Evolutionary conservation across 2,888 invertebrate species (phyloP).

Genomic region (Petrolisthes cinctipes): DNA sequence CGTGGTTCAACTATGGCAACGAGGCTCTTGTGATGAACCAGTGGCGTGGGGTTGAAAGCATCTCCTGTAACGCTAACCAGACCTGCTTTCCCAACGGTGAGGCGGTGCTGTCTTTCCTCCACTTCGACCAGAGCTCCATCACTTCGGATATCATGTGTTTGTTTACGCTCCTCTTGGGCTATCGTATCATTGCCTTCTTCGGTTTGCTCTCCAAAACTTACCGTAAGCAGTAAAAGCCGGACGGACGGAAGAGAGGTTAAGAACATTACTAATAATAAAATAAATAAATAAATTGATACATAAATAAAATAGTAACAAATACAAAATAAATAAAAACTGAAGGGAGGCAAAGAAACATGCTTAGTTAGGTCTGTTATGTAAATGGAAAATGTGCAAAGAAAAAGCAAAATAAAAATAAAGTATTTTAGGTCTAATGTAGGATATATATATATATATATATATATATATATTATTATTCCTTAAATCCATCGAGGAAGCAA

Average conservation of each 20-base stretch:
- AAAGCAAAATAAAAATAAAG: too few relatives aligned
- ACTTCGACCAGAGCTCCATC: slow-evolving; percentile 82
- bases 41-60: slow-evolving; percentile 67
- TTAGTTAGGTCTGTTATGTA: too few relatives aligned
- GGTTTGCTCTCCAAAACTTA: slow-evolving; percentile 80
- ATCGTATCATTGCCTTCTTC: slow-evolving; percentile 80
- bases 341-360: too few relatives aligned
- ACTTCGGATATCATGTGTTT: slow-evolving; percentile 73
- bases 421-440: background rate
- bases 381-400: too few relatives aligned
- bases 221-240: slow-evolving; percentile 69
- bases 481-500: background rate
- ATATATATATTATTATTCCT: background rate
- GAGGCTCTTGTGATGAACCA: slow-evolving; percentile 70
- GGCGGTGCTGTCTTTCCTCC: slow-evolving; percentile 82
- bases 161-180: slow-evolving; percentile 42
- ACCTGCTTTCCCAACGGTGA: slow-evolving; percentile 85
- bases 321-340: too few relatives aligned
- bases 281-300: background rate
- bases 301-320: background rate
- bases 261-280: background rate
- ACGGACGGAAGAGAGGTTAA: background rate
- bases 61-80: slow-evolving; percentile 72
- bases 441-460: slow-evolving; percentile 23
- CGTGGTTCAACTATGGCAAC: slow-evolving; percentile 70